phyloP scores from a whole-genome alignment of 2,797 vertebrate genomes.

The Eidolon dupreanum region DNA sequence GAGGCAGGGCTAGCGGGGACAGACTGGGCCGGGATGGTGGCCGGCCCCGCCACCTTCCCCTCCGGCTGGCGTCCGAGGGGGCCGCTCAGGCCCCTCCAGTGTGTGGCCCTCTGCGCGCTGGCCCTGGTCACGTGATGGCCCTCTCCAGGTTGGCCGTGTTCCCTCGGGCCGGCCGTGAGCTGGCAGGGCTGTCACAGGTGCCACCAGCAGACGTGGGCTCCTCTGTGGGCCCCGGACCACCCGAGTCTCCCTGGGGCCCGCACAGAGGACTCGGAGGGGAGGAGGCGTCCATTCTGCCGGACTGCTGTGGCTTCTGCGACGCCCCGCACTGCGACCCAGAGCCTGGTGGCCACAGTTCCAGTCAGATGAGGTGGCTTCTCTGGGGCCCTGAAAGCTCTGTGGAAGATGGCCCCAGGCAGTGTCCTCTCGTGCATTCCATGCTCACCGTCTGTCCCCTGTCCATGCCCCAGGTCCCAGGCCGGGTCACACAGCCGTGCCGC shows the following conservation, averaged over 20 bases:
- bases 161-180: too few relatives aligned
- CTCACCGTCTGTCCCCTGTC: background rate
- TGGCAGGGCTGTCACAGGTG: background rate
- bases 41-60: background rate
- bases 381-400: background rate
- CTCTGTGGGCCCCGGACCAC: background rate
- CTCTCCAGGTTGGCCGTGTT: too few relatives aligned
- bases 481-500: slow-evolving; percentile 82
- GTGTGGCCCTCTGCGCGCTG: background rate
- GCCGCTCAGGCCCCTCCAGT: background rate
- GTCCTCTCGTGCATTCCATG: too few relatives aligned
- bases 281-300: background rate
- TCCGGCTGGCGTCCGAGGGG: background rate
- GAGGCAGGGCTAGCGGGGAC: background rate
- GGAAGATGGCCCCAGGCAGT: too few relatives aligned
- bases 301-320: background rate
- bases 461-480: slow-evolving; percentile 78
- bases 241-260: background rate
- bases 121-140: background rate
- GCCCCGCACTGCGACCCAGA: too few relatives aligned
- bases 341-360: background rate
- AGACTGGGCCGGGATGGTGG: background rate
- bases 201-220: background rate
- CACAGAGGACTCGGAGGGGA: background rate
- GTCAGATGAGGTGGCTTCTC: background rate